Conservation (phyloP, 2,113 vertebrate genomes). For the Trochalopteron elliotii region DNA sequence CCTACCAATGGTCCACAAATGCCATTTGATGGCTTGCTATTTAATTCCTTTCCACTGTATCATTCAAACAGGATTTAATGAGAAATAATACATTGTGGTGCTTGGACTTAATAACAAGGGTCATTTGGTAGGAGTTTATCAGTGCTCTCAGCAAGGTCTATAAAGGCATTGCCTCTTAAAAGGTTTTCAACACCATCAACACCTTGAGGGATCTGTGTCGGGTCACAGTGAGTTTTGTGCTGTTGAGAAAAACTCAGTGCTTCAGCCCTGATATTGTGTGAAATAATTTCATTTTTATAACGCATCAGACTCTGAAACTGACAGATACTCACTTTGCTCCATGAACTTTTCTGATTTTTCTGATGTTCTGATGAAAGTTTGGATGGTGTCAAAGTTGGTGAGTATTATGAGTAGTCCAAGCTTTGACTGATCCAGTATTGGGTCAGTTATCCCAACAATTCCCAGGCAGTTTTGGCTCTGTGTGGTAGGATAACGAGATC, state of each 20-base stretch:
- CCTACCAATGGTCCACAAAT: background rate
- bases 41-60: background rate
- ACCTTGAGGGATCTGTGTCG: background rate
- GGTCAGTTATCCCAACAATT: background rate
- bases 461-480: background rate
- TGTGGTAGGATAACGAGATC: background rate
- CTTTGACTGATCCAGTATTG: background rate
- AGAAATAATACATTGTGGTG: background rate
- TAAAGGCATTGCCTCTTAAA: background rate
- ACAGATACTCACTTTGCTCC: background rate
- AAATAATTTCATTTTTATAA: background rate
- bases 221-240: background rate
- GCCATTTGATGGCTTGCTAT: background rate
- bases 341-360: background rate
- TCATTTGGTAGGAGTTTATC: background rate
- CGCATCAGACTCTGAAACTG: background rate
- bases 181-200: background rate
- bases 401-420: background rate
- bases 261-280: background rate
- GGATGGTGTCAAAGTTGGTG: fast-evolving
- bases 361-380: background rate
- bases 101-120: background rate
- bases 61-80: background rate
- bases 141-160: background rate
- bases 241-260: background rate